Conservation (phyloP, 2,113 vertebrate species). For the Cathartes aura region DNA sequence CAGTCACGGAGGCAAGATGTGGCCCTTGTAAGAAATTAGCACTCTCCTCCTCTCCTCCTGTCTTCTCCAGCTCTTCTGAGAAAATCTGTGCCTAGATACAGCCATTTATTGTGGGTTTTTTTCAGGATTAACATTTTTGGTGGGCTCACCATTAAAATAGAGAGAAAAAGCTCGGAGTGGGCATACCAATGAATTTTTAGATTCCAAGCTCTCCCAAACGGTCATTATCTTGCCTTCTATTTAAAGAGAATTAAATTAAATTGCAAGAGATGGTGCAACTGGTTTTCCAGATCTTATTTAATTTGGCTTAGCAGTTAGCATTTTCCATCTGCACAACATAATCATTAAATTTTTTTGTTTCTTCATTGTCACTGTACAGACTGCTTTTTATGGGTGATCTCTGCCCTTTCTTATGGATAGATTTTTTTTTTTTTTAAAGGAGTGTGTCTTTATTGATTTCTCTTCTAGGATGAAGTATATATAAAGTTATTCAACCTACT, state of each 20-base stretch:
- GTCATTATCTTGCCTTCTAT: conserved; percentile 57
- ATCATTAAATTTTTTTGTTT: conserved; percentile 41
- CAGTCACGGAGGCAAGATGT: neutral
- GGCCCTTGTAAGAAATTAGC: neutral
- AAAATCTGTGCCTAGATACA: neutral
- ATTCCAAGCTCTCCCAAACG: conserved; percentile 18
- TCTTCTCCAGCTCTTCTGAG: neutral
- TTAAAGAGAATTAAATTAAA: conserved; percentile 64
- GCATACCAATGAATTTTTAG: conserved; percentile 10
- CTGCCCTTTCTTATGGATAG: neutral
- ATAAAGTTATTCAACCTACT: conserved; percentile 58
- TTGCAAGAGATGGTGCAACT: conserved; percentile 40
- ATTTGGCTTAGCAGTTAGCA: conserved; percentile 47
- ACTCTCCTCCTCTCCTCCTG: neutral
- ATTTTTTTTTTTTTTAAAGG: conserved; percentile 24
- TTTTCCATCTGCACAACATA: conserved; percentile 61
- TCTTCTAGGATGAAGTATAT: conserved; percentile 41
- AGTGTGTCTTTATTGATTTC: conserved; percentile 51
- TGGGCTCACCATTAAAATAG: conserved; percentile 2
- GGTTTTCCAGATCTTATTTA: conserved; percentile 64
- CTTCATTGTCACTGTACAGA: conserved; percentile 1
- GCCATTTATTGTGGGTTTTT: neutral
- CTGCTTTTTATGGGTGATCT: conserved; percentile 31
- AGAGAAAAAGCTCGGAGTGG: neutral
- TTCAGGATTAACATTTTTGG: neutral